phyloP scores from a whole-genome alignment of 2,113 vertebrate species.

The Heterotis niloticus region DNA sequence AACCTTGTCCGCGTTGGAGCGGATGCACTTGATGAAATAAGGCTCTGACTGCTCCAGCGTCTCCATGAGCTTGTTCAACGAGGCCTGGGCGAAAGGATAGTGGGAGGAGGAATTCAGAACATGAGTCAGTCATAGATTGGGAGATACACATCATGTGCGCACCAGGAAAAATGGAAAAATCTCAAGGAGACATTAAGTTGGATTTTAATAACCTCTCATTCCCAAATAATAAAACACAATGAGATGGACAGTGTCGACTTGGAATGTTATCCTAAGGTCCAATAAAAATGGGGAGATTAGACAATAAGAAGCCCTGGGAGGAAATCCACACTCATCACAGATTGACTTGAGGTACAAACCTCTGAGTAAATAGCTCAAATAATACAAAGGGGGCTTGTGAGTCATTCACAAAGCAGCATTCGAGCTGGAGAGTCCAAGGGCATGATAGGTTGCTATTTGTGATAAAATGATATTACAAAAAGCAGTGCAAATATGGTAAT shows the following conservation, averaged over 20 bases:
- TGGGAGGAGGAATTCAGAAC: too few species aligned
- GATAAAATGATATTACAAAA: background rate
- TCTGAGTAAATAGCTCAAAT: background rate
- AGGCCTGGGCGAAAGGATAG: slow-evolving; percentile 66
- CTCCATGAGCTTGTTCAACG: slow-evolving; percentile 95
- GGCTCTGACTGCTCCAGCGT: slow-evolving; percentile 93
- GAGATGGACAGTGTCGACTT: background rate
- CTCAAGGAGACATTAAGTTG: background rate
- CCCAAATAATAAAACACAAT: background rate
- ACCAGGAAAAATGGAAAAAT: background rate
- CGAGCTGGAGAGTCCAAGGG: background rate
- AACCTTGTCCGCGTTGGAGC: slow-evolving; percentile 97
- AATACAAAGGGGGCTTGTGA: background rate
- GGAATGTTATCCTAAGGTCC: background rate
- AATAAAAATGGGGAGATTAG: background rate
- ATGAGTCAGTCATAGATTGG: too few species aligned
- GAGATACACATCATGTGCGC: too few species aligned
- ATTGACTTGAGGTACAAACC: background rate
- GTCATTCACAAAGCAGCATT: background rate
- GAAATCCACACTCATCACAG: background rate
- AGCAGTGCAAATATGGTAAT: background rate
- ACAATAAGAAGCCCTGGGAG: background rate
- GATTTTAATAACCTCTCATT: slow-evolving; percentile 4
- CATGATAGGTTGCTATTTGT: background rate
- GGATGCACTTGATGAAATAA: slow-evolving; percentile 98